Evolutionary conservation across 2,113 vertebrate species (phyloP), one percentile per base, ranked within the genome.

Genomic region (Lasiurus borealis): DNA sequence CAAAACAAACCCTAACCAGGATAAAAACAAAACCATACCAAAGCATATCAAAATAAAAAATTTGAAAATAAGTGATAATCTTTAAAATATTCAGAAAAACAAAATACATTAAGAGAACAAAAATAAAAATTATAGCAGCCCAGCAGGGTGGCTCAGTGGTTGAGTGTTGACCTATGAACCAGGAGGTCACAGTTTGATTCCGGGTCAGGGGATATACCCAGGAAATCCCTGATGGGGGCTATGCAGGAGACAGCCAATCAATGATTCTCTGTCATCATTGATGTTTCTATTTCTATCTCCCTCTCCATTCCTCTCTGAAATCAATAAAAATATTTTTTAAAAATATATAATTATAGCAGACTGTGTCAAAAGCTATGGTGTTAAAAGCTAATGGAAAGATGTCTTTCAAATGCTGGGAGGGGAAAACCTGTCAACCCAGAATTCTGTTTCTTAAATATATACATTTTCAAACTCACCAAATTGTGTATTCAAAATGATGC

Each of bases 11-110:
- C 27, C 23, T 91, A 71, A 82, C 16, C 59, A 52, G 11, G 14
- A 44, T 66, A 72, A 76, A 82, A 16, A 52, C 27, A 85, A 71
- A 93, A 29, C n/a, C 46, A 78, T 46, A 78, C 23, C 36, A 93
- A 57, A 95, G 34, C n/a, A 87, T 27, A 46, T 73, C n/a, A 89
- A 23, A 78, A 75, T 73, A 21, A 95, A 90, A 82, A 86, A 27
- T 77, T 59, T 80, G 15, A 77, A 86, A 93, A 75, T 16, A 25
- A 40, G 4, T 88, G 40, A 54, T 31, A 57, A 48, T 68, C 66
- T 91, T 94, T 72, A 73, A 94, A 90, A 83, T 92, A 82, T 72
- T 89, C 13, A 87, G 44, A 86, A 18, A 66, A 90, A 71, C 18
- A 84, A 12, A 40, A 57, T 52, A 77, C 44, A 71, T 52, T 66